These are phyloP conservation scores for Hypena proboscidalis DNA, from an alignment of 2,888 invertebrate species.

Conservation along the genomic window DNA sequence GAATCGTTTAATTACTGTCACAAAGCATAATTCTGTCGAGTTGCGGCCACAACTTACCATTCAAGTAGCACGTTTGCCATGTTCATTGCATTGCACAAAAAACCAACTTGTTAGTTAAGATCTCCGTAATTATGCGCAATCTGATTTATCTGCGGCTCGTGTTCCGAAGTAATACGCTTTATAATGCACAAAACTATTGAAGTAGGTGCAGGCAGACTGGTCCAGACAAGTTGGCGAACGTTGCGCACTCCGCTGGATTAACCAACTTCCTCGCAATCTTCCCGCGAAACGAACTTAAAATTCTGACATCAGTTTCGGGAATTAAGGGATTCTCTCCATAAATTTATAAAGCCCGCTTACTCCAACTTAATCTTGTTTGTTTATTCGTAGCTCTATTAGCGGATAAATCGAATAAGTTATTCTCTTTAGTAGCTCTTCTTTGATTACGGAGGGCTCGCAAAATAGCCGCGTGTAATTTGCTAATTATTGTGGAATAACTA, in stretches of 20 bases:
- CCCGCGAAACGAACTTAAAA: conserved; percentile 70
- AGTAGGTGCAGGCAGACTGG: conserved; percentile 31
- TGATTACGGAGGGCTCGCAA: conserved; percentile 61
- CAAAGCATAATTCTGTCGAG: no score
- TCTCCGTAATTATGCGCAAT: conserved; percentile 20
- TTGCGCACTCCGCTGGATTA: conserved; percentile 63
- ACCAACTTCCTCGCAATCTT: conserved; percentile 65
- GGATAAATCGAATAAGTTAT: conserved; percentile 78
- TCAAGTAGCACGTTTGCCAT: no score
- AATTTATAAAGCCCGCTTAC: conserved; percentile 70
- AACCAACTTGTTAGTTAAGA: no score
- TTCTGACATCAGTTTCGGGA: conserved; percentile 74
- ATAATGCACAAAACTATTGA: conserved; percentile 40
- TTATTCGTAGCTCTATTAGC: conserved; percentile 75
- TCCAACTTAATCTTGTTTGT: conserved; percentile 74
- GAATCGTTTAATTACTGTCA: no score
- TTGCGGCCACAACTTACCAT: no score
- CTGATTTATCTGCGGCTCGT: conserved; percentile 7
- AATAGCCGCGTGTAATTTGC: conserved; percentile 64
- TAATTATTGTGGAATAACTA: conserved; percentile 63
- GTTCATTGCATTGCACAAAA: no score
- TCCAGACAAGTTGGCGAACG: conserved; percentile 44
- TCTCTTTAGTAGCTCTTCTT: conserved; percentile 68
- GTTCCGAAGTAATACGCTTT: conserved; percentile 23
- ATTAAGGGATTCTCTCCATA: conserved; percentile 71